Conservation (phyloP, 1,140 invertebrate genomes). For the Tetranychus urticae region DNA sequence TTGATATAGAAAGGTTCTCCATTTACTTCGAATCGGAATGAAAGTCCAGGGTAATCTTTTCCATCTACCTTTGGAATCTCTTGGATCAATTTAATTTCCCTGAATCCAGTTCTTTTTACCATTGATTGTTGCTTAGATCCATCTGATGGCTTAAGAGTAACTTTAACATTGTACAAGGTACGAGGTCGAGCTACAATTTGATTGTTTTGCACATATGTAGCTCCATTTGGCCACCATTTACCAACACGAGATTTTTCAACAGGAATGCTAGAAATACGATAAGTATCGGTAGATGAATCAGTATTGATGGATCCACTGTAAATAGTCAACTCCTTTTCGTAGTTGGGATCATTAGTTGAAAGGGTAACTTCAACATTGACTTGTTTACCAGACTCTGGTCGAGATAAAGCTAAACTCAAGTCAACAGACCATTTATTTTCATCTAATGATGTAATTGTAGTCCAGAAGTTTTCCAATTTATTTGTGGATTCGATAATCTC, state of each 20-base stretch:
- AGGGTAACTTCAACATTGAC: too few species aligned
- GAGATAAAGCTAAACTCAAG: not conserved
- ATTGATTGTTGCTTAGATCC: slow-evolving; percentile 15
- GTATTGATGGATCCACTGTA: too few species aligned
- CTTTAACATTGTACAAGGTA: slow-evolving; percentile 3
- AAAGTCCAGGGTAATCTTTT: slow-evolving; percentile 29
- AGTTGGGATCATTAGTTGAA: too few species aligned
- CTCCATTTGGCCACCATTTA: slow-evolving; percentile 5
- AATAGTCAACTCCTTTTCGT: too few species aligned
- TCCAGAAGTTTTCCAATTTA: too few species aligned
- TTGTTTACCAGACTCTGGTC: not conserved
- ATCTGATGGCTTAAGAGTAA: not conserved
- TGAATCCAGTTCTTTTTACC: slow-evolving; percentile 46
- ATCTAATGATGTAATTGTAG: too few species aligned
- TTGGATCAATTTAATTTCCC: slow-evolving; percentile 43
- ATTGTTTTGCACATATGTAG: not conserved
- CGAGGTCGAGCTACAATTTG: not conserved
- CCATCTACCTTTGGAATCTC: slow-evolving; percentile 11
- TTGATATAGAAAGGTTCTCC: slow-evolving; percentile 69
- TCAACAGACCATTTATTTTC: not conserved
- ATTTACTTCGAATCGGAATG: slow-evolving; percentile 77
- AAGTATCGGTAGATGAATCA: too few species aligned
- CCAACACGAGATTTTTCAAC: not conserved
- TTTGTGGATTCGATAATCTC: slow-evolving; percentile 21
- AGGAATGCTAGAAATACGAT: slow-evolving; percentile 12